Base-by-base conservation (phyloP, 2,888 invertebrate species). In the Drosophila longiperda region DNA sequence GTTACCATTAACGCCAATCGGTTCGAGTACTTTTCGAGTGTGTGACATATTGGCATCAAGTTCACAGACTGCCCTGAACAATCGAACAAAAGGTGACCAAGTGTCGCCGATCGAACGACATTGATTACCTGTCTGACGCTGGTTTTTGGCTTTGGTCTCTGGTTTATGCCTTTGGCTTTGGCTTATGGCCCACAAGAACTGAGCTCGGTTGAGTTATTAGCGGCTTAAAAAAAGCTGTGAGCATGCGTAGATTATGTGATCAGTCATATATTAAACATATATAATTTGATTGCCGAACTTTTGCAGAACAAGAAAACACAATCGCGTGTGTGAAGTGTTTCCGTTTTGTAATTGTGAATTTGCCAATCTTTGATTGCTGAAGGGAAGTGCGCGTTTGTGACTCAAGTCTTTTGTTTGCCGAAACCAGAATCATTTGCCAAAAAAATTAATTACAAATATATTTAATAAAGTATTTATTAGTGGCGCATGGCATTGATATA, bases 1-100 rank as follows among this genome's bases (percentile, higher is more conserved):
- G 65, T 69, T 79, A 57, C 61, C 53, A 67, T 77, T 69, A 67
- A 74, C 66, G 62, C 52, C 73, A 77, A 76, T 77, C 72, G 74
- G 50, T 69, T 82, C 76, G 66, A 85, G 87, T 87, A 66, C 73
- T 75, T 79, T 82, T 88, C 74, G 73, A 90, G 86, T 90, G 86
- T 88, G 87, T 88, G 90, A 88, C 90, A 89, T 86, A 87, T 87
- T 90, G 87, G 89, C 87, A 75, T 87, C 90, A 90, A 87, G 90
- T 87, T 88, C 87, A 89, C 65, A 81, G 66, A 50, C 72, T 73
- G 80, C 70, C 63, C 59, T 58, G 69, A 73, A 84, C 88, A 78
- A 87, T 74, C 52, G 71, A 76, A 86, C 82, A 83, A 89, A 78
- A 78, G 83, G 88, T 83, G 83, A 74, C 87, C 83, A 89, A 88